Evolutionary conservation across 2,797 vertebrate species (phyloP), one percentile per base, ranked within the genome.

Genomic region (Etheostoma nigrum): DNA sequence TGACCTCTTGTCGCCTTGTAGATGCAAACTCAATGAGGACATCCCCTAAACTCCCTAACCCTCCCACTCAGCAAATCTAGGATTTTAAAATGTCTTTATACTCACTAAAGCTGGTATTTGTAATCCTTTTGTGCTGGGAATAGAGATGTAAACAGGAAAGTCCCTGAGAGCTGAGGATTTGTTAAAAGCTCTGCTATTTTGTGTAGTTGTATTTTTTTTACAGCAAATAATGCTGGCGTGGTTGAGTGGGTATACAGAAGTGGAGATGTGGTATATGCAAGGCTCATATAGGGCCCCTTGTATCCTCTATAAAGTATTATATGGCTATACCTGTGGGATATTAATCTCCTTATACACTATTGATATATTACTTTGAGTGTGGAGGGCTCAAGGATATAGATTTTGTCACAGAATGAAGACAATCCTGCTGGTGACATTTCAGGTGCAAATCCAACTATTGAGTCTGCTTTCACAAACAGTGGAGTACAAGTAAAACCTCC

Each of bases 51-150:
- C 54, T 73, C 51, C n/a, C n/a, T n/a, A n/a, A 21, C 68, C 47
- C 40, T 54, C 58, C 44, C 51, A 16, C 62, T 18, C 63, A 15
- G 42, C 52, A 61, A 65, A 81, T 75, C 64, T 78, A 74, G 67
- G 59, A 73, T 84, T 85, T 81, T 77, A 78, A 75, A 76, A 75
- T 81, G 62, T 78, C 83, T 88, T 83, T 76, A 83, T 77, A 68
- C 57, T 70, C 57, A 42, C 45, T 70, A 74, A 88, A 86, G 80
- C 78, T 82, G 74, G 4, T 81, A 76, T 85, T 86, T 86, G 88
- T 89, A 90, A 87, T 90, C 85, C 78, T 30, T 88, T 88, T 83
- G 63, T 83, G 71, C 73, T 54, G 81, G 81, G 74, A 89, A 88
- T 81, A 86, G 68, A 87, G 79, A 88, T 84, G 81, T 86, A 85